Evolutionary conservation across 2,797 vertebrate genomes (phyloP), one percentile per base, ranked within the genome.

Genomic region (Chloroceryle inda): DNA sequence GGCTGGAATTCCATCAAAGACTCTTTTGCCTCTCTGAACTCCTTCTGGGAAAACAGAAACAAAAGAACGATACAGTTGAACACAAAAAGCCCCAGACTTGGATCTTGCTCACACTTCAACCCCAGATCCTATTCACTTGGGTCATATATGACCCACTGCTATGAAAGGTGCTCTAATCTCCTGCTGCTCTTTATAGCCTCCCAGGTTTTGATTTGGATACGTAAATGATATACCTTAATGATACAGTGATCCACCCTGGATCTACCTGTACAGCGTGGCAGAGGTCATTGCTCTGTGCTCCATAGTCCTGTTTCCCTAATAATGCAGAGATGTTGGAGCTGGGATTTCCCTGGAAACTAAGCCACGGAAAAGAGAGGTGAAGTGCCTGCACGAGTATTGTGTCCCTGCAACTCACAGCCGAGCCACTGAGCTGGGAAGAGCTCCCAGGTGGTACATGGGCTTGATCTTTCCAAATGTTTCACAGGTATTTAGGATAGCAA

Each of bases 271-370:
- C 1, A 52, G 23, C 18, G 40, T 0, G 13, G n/a, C 9, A 33
- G 3, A 45, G 29, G 6, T 24, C 26, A 55, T 76, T 76, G 11
- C 24, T 66, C 22, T 35, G 9, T 47, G 49, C 13, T 64, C 47
- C 29, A 1, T 4, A 52, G 15, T 35, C 58, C 17, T 47, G 7
- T n/a, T 73, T 44, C 29, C 35, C 38, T 63, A 53, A 68, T 18
- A 59, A 72, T 3, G 3, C 11, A 35, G 0, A 0, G 9, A 22
- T 3, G 4, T n/a, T 59, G 50, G 27, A 69, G 21, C 62, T 29
- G 35, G 12, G 38, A 83, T 55, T 88, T 73, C 29, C 52, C 33
- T 52, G 40, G 42, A 76, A 73, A 76, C 11, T 29, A 35, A 50
- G 81, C 11, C 11, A 68, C 20, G 35, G 33, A 37, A 79, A 82